Percentiles rank a stretch among this genome's conserved stretches.
These are phyloP conservation scores for Tachina grossa DNA, from an alignment of 2,888 invertebrate genomes.

Conservation along the genomic window DNA sequence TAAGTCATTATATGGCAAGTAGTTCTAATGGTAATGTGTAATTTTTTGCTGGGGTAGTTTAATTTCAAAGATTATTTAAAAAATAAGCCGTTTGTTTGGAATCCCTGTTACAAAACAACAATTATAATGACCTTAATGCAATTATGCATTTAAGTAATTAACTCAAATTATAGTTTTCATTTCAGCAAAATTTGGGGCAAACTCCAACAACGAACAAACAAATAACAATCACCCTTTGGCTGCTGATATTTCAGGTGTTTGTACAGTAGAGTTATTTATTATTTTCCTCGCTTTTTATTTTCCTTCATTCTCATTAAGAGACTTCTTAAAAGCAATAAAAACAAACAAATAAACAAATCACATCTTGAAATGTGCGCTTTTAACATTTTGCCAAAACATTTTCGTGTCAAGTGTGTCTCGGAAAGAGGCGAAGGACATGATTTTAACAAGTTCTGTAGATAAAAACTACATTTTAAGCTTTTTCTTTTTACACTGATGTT, in stretches of 20 bases:
- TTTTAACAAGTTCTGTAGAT: slow-evolving; percentile 49
- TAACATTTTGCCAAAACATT: slow-evolving; percentile 21
- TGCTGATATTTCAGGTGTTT: slow-evolving; percentile 37
- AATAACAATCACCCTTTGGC: not conserved
- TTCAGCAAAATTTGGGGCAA: slow-evolving; percentile 11
- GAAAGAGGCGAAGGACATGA: slow-evolving; percentile 71
- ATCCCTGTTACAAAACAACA: not conserved
- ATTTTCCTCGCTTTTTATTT: slow-evolving; percentile 51
- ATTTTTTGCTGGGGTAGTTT: too few relatives aligned
- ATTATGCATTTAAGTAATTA: slow-evolving; percentile 26
- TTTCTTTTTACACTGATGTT: slow-evolving; percentile 1
- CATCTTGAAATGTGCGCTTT: not conserved
- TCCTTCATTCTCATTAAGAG: slow-evolving; percentile 8
- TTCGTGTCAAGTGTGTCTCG: slow-evolving; percentile 71
- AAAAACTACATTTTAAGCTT: slow-evolving; percentile 51
- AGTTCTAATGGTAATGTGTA: too few relatives aligned
- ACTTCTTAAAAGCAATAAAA: slow-evolving; percentile 18
- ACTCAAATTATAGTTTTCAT: not conserved
- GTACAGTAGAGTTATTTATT: not conserved
- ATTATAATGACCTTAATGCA: slow-evolving; percentile 9
- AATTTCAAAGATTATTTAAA: too few relatives aligned
- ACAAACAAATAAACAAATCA: slow-evolving; percentile 49
- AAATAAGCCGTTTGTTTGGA: too few relatives aligned
- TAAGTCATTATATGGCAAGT: too few relatives aligned
- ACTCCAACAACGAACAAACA: not conserved